Evolutionary conservation across 2,113 vertebrate genomes (phyloP), one percentile per base, ranked within the genome.

Genomic region (Erythrocercus mccallii): DNA sequence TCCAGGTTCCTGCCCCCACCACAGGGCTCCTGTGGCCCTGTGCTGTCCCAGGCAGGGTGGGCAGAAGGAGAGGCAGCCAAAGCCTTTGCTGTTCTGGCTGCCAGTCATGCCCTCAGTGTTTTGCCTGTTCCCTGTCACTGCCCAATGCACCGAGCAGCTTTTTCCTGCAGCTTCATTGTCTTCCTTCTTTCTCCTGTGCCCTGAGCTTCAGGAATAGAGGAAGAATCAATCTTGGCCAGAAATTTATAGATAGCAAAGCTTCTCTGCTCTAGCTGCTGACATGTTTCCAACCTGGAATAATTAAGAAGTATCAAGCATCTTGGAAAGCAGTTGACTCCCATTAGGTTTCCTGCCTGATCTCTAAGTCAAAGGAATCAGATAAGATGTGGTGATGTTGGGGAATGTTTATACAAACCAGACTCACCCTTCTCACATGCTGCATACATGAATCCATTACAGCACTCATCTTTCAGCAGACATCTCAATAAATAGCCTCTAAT

Each of bases 81-180:
- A 80, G 24, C 68, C 35, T 30, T 16, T 37, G 71, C 21, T 30
- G 13, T 3, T 31, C 61, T 1, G 0, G 58, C 68, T 77, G 72
- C 68, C 37, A 16, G n/a, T 9, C 17, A 0, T 12, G 28, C 22
- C 45, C 30, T 35, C 20, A 0, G 42, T 3, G 31, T 38, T 47
- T 28, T 37, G 11, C 31, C 27, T 20, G 5, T 30, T 38, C 33
- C 40, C 40, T 69, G 23, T 53, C 19, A 4, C 31, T 64, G 47
- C 68, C 45, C 1, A 0, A 65, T 72, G 37, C 40, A 25, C 12
- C 0, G 0, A 40, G 48, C 0, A 25, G 37, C 37, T n/a, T 65
- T 69, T 38, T 14, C 80, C 42, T 91, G 21, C 58, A 48, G 35
- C 5, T 44, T 31, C 20, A 24, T 35, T 66, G 48, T 22, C 37